A percentile compares a stretch with the other conserved stretches of the same genome.
These are phyloP conservation scores for Spatulosminthurus flaviceps DNA, from an alignment of 2,888 invertebrate genomes.

Conservation along the genomic window DNA sequence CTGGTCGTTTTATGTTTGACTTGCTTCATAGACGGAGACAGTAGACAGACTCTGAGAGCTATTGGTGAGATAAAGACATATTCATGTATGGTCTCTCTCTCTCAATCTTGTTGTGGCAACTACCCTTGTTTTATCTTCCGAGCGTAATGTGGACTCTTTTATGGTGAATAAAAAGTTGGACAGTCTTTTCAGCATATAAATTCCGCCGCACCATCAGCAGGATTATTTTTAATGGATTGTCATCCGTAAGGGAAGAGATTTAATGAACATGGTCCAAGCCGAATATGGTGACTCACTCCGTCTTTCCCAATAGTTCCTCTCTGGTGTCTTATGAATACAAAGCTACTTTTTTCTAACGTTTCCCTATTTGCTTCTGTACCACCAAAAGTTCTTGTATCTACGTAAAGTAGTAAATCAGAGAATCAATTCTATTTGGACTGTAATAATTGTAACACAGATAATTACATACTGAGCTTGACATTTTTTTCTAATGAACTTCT, in stretches of 20 bases:
- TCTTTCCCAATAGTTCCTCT: too few species aligned
- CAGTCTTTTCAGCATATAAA: background rate
- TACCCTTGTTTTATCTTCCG: background rate
- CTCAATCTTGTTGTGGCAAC: slow-evolving; percentile 15
- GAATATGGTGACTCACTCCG: slow-evolving; percentile 2
- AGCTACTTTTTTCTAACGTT: background rate
- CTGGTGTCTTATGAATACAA: slow-evolving; percentile 14
- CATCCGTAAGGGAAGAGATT: slow-evolving; percentile 20
- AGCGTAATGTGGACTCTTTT: slow-evolving; percentile 26
- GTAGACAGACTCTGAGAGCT: background rate
- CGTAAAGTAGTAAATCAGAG: too few species aligned
- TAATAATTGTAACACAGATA: too few species aligned
- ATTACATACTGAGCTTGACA: too few species aligned
- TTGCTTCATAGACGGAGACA: background rate
- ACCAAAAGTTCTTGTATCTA: too few species aligned
- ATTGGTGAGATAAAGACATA: slow-evolving; percentile 1
- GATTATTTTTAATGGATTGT: slow-evolving; percentile 35
- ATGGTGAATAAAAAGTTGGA: slow-evolving; percentile 27
- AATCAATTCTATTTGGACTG: too few species aligned
- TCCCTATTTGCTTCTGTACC: too few species aligned
- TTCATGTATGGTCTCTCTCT: slow-evolving; percentile 4
- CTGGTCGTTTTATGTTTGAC: slow-evolving; percentile 24
- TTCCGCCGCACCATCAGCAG: slow-evolving; percentile 18
- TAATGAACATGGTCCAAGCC: slow-evolving; percentile 19
- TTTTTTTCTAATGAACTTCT: too few species aligned